Evolutionary conservation across 2,113 vertebrate genomes (phyloP).

Genomic region (Lycaon pictus): DNA sequence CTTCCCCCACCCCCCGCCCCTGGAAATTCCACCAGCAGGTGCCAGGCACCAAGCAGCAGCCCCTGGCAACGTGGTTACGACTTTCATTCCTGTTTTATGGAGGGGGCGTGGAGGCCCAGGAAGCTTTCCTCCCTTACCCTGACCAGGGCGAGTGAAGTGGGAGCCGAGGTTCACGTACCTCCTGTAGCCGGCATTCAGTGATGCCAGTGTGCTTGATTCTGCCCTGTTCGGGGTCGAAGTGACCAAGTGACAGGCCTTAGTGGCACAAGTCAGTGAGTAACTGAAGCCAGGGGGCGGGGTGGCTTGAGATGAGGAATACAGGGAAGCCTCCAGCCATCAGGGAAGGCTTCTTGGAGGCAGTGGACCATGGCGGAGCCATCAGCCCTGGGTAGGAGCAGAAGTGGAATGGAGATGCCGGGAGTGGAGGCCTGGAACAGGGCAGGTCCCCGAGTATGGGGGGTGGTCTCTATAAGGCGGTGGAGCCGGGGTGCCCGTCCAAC

Average conservation of each 20-base stretch:
- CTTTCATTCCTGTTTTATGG: not conserved
- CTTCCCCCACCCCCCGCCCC: too few relatives aligned
- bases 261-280: not conserved
- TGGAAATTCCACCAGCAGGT: too few relatives aligned
- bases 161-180: not conserved
- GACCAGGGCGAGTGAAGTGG: not conserved
- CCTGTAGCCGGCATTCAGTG: not conserved
- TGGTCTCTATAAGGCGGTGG: rapidly evolving
- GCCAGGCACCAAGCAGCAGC: not conserved
- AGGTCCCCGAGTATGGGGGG: not conserved
- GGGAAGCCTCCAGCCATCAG: not conserved
- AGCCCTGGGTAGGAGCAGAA: not conserved
- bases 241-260: not conserved
- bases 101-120: not conserved
- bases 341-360: slow-evolving; percentile 30
- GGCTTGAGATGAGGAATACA: not conserved
- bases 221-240: not conserved
- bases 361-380: not conserved
- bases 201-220: not conserved
- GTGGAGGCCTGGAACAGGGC: not conserved
- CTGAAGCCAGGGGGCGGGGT: not conserved
- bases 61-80: rapidly evolving
- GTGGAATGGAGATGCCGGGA: not conserved
- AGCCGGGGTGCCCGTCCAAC: rapidly evolving
- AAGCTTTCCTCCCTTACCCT: not conserved